phyloP scores from a whole-genome alignment of 2,113 vertebrate species.

The Corydoras sp. region DNA sequence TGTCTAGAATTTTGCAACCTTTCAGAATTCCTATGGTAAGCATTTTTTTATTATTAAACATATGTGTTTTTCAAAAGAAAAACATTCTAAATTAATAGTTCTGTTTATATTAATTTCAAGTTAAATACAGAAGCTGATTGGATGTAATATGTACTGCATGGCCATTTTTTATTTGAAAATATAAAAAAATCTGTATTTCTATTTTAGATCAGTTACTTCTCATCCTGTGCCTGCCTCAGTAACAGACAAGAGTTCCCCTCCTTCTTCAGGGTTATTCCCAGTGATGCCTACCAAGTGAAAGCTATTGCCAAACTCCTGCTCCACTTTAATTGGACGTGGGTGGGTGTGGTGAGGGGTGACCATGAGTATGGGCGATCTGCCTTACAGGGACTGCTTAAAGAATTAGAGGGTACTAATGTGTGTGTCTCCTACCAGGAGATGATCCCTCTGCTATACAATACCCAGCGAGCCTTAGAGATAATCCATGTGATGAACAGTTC shows the following conservation, averaged over 20 bases:
- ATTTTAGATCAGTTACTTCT: constrained; percentile 67
- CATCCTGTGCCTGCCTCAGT: constrained; percentile 62
- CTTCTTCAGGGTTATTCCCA: constrained; percentile 62
- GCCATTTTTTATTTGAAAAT: neutral
- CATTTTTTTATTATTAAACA: neutral
- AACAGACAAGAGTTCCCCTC: constrained; percentile 60
- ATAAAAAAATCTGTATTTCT: neutral
- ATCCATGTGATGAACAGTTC: constrained; percentile 64
- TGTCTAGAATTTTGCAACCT: constrained; percentile 63
- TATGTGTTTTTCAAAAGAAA: too few species aligned
- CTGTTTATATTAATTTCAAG: too few species aligned
- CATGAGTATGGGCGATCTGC: constrained; percentile 66
- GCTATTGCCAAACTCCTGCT: constrained; percentile 63
- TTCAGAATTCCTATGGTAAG: constrained; percentile 66
- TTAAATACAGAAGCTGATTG: too few species aligned
- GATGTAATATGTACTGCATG: too few species aligned
- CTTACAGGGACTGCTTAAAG: constrained; percentile 58
- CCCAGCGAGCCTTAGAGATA: constrained; percentile 55
- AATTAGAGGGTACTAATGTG: constrained; percentile 54
- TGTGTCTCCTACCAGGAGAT: constrained; percentile 66
- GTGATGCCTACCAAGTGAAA: constrained; percentile 59
- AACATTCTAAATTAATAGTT: too few species aligned
- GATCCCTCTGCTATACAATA: constrained; percentile 62
- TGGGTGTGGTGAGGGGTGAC: constrained; percentile 62
- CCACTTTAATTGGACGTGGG: constrained; percentile 67